Base-by-base conservation (phyloP, 2,797 vertebrate genomes). In the Catharus ustulatus region DNA sequence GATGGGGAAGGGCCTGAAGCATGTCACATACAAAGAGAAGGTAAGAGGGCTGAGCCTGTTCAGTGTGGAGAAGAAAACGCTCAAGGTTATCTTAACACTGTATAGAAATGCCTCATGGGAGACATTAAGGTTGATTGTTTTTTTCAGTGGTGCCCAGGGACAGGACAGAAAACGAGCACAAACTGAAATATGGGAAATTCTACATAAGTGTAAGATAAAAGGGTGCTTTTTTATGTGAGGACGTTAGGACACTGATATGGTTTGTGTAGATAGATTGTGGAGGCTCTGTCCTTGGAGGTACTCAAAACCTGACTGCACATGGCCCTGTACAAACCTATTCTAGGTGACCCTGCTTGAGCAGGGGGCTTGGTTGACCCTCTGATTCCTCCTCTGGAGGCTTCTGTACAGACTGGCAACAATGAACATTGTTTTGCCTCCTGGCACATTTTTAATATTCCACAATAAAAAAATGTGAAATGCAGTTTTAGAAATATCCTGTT, bases 311-410 rank as follows among this genome's bases (percentile, higher is more conserved):
- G 11, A 42, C 26, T 24, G 32, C 27, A 38, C 5, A 15, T 4
- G 34, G 16, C 13, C 29, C 26, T 61, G 10, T 57, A 19, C 11
- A 75, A 87, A 61, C 10, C 21, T 38, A 6, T 10, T 83, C 15
- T 40, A 51, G 30, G 32, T 59, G 45, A 63, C 10, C 2, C 5
- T 67, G 11, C 32, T 52, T 81, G 29, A 75, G 36, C 16, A 42
- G 8, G 1, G 3, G 2, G 1, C 2, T 16, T 71, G 20, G 42
- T 40, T 1, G 1, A 36, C 64, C 26, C 15, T 83, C 27, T n/a
- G 24, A 75, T 49, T 93, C 54, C 42, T 74, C 3, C 13, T 72
- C 52, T 80, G 29, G 15, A 83, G 6, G 27, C 7, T 49, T 57
- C 43, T 52, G 9, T 27, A 43, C 2, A 10, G 15, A 68, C 63